Base-by-base conservation (phyloP, 2,113 vertebrate species). In the Marmota monax region DNA sequence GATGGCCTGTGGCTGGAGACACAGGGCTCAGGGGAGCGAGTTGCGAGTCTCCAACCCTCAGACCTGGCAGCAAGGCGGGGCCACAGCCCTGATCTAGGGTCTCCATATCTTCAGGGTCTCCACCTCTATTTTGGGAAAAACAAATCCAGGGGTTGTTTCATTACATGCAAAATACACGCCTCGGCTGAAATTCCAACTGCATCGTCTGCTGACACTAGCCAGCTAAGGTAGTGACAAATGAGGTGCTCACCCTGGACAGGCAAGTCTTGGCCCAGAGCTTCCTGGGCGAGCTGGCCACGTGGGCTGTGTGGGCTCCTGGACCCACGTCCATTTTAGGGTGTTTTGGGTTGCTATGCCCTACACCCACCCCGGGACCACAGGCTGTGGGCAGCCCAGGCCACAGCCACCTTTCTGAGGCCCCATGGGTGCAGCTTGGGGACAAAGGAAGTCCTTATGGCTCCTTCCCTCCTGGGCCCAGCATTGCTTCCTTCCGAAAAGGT, bases 371-470 rank as follows among this genome's bases (percentile, higher is more conserved):
- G 18, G 25, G 22, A 14, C 27, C 17, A 17, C 17, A 42, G 32
- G 10, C 32, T 34, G 23, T n/a, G 48, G 18, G 63, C 42, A 25
- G 32, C 53, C 67, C 56, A 18, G 12, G 42, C 72, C 48, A 23
- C 37, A 5, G 42, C 72, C 12, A 48, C 74, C 58, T 56, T 3
- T 1, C 7, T 5, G 18, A 7, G 22, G 23, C 32, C 56, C n/a
- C 5, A 3, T 0, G 22, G 18, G 9, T 84, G 61, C 90, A 95
- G 96, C 95, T 90, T 93, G 83, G 88, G 96, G 96, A 97, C 97
- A 85, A 78, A 74, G 7, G 37, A 4, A 58, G 53, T 16, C 84
- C 13, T 63, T 85, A 95, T 93, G 91, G 96, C 95, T 73, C 96
- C 37, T 97, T 96, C 96, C 80, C 93, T 92, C 96, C 63, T 32